Conservation (phyloP, 2,797 vertebrate species). For the Streptopelia turtur region DNA sequence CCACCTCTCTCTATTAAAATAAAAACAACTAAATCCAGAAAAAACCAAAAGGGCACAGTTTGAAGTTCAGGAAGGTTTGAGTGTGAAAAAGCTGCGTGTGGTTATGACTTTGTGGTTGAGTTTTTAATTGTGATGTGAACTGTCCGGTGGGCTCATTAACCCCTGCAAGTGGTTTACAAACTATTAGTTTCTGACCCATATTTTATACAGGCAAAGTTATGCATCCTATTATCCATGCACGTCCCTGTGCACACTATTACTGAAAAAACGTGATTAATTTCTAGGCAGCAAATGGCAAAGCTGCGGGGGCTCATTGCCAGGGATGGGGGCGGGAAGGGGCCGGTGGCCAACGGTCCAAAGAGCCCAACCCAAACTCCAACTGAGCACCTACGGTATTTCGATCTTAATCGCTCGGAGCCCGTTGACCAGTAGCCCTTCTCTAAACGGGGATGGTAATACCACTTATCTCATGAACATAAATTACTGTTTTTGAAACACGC, state of each 20-base stretch:
- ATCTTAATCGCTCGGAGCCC: background rate
- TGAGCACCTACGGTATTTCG: background rate
- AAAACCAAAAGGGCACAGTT: rapidly evolving
- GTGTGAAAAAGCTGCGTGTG: rapidly evolving
- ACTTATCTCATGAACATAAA: background rate
- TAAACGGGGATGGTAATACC: background rate
- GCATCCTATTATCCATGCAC: rapidly evolving
- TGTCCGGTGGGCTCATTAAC: rapidly evolving
- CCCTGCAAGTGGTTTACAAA: background rate
- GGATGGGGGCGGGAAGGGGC: background rate
- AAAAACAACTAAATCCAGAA: background rate
- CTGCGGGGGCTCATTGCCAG: rapidly evolving
- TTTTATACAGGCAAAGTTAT: rapidly evolving
- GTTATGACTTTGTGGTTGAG: rapidly evolving
- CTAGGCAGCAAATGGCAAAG: background rate
- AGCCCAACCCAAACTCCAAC: background rate
- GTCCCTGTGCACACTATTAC: rapidly evolving
- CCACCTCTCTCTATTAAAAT: background rate
- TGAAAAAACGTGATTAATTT: background rate
- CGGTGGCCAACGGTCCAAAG: background rate
- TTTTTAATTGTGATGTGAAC: background rate
- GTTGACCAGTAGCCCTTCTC: background rate
- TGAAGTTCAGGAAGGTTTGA: background rate
- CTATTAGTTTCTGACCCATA: rapidly evolving
- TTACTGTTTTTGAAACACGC: background rate